Conservation (phyloP, 2,888 invertebrate genomes). For the Leptopilina myrica region DNA sequence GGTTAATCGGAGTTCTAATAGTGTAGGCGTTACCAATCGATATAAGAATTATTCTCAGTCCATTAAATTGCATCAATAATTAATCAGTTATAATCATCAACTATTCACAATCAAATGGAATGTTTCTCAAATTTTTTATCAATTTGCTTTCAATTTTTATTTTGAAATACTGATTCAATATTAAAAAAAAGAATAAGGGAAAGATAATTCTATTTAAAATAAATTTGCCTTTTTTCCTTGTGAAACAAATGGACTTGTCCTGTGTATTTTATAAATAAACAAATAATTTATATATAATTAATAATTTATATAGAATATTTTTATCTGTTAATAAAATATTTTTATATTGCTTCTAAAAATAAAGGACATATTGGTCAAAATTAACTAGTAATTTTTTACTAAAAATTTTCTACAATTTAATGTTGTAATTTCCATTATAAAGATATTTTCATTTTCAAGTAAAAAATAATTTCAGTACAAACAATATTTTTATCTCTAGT, state of each 20-base stretch:
- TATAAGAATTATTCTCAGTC: neutral
- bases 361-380: no score
- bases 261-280: no score
- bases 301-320: no score
- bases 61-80: neutral
- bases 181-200: no score
- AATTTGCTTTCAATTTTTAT: no score
- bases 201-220: no score
- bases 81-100: neutral
- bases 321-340: no score
- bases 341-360: no score
- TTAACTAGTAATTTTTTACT: neutral
- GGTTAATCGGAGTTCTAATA: conserved; percentile 14
- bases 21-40: conserved; percentile 3
- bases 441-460: neutral
- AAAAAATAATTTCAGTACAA: neutral
- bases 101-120: neutral
- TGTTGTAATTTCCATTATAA: neutral
- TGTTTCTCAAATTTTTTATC: neutral
- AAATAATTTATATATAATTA: no score
- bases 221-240: no score
- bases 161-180: no score
- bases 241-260: no score
- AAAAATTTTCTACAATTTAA: neutral
- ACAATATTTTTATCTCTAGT: neutral